A percentile compares a stretch with the other conserved stretches of the same genome.
Evolutionary conservation across 2,797 vertebrate genomes (phyloP).

Genomic region (Sciaenops ocellatus): DNA sequence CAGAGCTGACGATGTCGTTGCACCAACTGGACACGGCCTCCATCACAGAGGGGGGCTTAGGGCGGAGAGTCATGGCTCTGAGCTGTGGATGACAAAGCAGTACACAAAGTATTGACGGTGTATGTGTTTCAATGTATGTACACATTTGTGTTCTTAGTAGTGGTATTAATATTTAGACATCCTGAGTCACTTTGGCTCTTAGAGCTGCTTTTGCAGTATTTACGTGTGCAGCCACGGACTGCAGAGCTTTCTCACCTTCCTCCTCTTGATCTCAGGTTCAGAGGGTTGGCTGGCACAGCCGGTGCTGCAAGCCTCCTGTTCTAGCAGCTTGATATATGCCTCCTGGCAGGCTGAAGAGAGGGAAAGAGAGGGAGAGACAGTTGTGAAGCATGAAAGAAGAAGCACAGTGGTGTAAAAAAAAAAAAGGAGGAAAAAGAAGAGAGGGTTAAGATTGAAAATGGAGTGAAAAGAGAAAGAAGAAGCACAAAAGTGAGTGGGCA

Average conservation of each 20-base stretch:
- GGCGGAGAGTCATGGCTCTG: slow-evolving; percentile 83
- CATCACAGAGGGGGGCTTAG: slow-evolving; percentile 87
- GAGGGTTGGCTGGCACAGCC: slow-evolving; percentile 92
- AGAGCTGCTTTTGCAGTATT: slow-evolving; percentile 1
- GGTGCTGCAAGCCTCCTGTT: slow-evolving; percentile 91
- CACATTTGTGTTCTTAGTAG: background rate
- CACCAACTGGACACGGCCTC: slow-evolving; percentile 94
- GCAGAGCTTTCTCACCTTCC: slow-evolving; percentile 84
- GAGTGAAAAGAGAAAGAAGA: slow-evolving; percentile 20
- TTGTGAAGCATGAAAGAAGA: slow-evolving; percentile 35
- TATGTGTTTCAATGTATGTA: slow-evolving; percentile 6
- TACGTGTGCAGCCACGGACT: slow-evolving; percentile 15
- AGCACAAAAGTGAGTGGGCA: slow-evolving; percentile 12
- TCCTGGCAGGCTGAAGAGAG: slow-evolving; percentile 91
- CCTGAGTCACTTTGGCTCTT: background rate
- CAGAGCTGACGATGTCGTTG: slow-evolving; percentile 94
- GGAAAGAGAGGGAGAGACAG: slow-evolving; percentile 5
- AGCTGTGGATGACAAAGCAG: slow-evolving; percentile 74
- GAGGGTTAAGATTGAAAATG: slow-evolving; percentile 19
- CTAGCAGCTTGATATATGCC: slow-evolving; percentile 90
- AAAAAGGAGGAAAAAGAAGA: background rate
- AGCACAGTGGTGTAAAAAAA: background rate
- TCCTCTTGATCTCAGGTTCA: slow-evolving; percentile 88
- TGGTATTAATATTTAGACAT: slow-evolving; percentile 13
- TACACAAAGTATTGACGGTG: background rate